Conservation (phyloP, 2,113 vertebrate species). For the Salvelinus fontinalis region DNA sequence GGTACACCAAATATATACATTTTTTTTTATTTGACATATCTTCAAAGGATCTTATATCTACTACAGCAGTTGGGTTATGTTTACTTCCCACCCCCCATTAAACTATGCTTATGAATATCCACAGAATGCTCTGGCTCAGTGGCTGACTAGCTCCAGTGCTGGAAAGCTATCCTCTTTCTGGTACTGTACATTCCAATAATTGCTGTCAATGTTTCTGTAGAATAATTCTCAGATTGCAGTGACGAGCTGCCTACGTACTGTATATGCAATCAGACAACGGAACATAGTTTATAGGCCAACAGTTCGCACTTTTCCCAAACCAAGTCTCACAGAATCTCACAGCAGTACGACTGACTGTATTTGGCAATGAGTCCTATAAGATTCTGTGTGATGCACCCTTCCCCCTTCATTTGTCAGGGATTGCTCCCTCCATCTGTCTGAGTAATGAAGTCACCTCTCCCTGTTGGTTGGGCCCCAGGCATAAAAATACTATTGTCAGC, state of each 20-base stretch:
- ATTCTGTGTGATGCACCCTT: constrained; percentile 1
- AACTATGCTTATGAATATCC: constrained; percentile 3
- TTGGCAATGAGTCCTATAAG: not conserved
- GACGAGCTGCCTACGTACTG: not conserved
- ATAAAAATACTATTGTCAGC: constrained; percentile 51
- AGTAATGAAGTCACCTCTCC: constrained; percentile 59
- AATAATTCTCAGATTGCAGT: not conserved
- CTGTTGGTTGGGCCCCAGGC: constrained; percentile 50
- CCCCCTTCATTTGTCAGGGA: not conserved
- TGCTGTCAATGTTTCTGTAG: constrained; percentile 42
- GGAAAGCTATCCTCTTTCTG: constrained; percentile 13
- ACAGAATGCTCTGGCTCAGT: too few species aligned
- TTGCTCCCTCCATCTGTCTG: constrained; percentile 13
- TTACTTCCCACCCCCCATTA: constrained; percentile 45
- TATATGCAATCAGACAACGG: not conserved
- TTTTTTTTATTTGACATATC: too few species aligned
- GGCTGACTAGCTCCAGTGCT: not conserved
- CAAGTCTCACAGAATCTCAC: not conserved
- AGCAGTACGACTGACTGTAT: not conserved
- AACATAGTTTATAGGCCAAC: not conserved
- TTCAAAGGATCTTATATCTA: not conserved
- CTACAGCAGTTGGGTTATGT: too few species aligned
- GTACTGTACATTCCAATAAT: constrained; percentile 42
- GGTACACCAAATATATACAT: not conserved
- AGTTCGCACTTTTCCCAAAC: not conserved